Percentiles rank a stretch among this genome's conserved stretches.
Evolutionary conservation across 2,888 invertebrate genomes (phyloP).

Genomic region (Furcula furcula): DNA sequence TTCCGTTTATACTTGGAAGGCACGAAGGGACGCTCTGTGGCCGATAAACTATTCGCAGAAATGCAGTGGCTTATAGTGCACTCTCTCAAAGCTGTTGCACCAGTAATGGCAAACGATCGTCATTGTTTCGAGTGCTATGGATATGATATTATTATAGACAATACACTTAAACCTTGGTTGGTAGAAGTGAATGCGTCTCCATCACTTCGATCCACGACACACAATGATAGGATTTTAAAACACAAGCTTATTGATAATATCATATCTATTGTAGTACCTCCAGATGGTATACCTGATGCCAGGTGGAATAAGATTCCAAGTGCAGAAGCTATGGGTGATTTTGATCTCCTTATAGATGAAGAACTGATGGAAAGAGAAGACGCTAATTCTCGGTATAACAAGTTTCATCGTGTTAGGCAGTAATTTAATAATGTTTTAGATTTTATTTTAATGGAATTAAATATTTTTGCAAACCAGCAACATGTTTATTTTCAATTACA

Average conservation of each 20-base stretch:
- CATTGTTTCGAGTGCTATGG: slow-evolving; percentile 98
- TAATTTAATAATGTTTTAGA: slow-evolving; percentile 6
- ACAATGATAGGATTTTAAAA: slow-evolving; percentile 96
- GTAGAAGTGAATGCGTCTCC: slow-evolving; percentile 98
- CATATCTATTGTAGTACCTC: slow-evolving; percentile 93
- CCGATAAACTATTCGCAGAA: slow-evolving; percentile 94
- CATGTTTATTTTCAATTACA: not conserved
- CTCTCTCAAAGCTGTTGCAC: slow-evolving; percentile 95
- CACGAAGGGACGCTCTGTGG: slow-evolving; percentile 93
- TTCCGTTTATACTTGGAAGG: slow-evolving; percentile 95
- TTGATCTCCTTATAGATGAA: slow-evolving; percentile 93
- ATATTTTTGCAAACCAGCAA: slow-evolving; percentile 4
- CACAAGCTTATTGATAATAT: slow-evolving; percentile 97
- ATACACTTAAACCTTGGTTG: slow-evolving; percentile 95
- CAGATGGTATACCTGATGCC: slow-evolving; percentile 93
- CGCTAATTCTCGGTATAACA: slow-evolving; percentile 47
- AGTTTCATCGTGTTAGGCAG: slow-evolving; percentile 40
- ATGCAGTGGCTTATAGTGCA: slow-evolving; percentile 96
- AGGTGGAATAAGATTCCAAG: slow-evolving; percentile 93
- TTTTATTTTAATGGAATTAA: slow-evolving; percentile 5
- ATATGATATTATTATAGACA: slow-evolving; percentile 98
- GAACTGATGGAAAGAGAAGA: slow-evolving; percentile 88
- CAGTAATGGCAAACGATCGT: slow-evolving; percentile 96
- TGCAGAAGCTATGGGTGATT: slow-evolving; percentile 88
- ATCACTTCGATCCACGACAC: slow-evolving; percentile 96